These are phyloP conservation scores for Dyspetes luteomarginatus DNA, from an alignment of 2,888 invertebrate species.

Conservation along the genomic window DNA sequence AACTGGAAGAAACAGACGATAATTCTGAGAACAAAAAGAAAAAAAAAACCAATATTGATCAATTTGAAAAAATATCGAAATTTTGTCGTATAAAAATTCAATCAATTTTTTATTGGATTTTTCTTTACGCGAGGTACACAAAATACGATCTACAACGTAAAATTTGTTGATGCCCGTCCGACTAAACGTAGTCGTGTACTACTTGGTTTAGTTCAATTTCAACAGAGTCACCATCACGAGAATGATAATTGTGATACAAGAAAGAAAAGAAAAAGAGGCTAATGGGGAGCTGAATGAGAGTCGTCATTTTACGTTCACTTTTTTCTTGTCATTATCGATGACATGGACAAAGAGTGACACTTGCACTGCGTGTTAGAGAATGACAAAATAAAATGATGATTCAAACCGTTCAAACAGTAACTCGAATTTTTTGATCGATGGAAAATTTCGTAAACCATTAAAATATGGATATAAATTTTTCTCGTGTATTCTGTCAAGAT, in stretches of 20 bases:
- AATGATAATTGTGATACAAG: neutral
- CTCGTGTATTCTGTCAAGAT: too few species aligned
- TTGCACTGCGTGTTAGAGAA: too few species aligned
- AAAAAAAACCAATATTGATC: neutral
- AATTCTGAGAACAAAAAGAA: neutral
- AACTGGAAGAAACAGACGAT: conserved; percentile 69
- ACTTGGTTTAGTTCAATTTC: neutral
- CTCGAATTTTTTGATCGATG: neutral
- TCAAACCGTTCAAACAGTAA: too few species aligned
- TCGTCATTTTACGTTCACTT: conserved; percentile 17
- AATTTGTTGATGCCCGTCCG: neutral
- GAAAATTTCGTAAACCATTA: neutral
- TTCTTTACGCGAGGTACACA: too few species aligned
- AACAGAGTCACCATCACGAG: too few species aligned
- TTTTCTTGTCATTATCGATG: neutral
- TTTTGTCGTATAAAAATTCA: neutral
- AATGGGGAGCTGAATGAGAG: neutral
- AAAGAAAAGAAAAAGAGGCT: neutral
- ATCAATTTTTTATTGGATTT: too few species aligned
- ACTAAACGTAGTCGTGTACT: neutral
- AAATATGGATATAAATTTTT: too few species aligned
- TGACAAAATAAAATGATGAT: too few species aligned
- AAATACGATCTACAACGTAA: too few species aligned
- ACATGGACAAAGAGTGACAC: too few species aligned
- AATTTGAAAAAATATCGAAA: neutral